Base-by-base conservation (phyloP, 2,888 invertebrate species). In the Hirtodrosophila confusa region DNA sequence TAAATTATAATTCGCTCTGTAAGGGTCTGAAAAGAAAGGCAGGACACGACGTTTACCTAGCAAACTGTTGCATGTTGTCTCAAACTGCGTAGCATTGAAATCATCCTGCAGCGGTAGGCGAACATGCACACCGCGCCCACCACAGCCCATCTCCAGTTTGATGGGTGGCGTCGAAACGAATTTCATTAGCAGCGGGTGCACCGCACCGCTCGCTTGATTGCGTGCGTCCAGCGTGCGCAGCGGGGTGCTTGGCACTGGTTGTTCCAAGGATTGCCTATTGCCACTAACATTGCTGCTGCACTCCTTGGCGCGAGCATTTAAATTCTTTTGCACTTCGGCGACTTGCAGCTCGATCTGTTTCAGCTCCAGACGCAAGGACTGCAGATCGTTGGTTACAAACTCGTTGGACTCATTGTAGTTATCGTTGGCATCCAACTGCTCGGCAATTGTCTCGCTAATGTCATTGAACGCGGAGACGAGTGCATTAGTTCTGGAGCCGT, bases 161-260 rank as follows among this genome's bases (percentile, higher is more conserved):
- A 91, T 91, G 3, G 91, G 90, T 10, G 91, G 91, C 1, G 91
- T 91, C 0, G 85, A 88, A 3, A 91, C 78, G 17, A 86, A 88
- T 55, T 90, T 91, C 47, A 80, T 50, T 1, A 83, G 61, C 8
- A 90, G 55, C 3, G 70, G 63, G 35, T 80, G 79, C 6, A 66
- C 68, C 12, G 55, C 50, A 9, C 3, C 7, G 8, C 33, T 24
- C 0, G 27, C 6, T 37, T 33, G 17, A 0, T 4, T 17, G 9
- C n/a, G 10, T 9, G 8, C 4, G 5, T 55, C 43, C 5, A 37
- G 2, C 0, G 37, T 7, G 4, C 69, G 69, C 24, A 66, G 5
- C 0, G 75, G 71, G 2, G 71, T 74, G 33, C 23, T 47, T 1
- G 37, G 58, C 35, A 48, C 44, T 12, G 37, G 23, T 2, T 61